Evolutionary conservation across 2,888 invertebrate genomes (phyloP), one percentile per base, ranked within the genome.

Genomic region (Watsonalla cultraria): DNA sequence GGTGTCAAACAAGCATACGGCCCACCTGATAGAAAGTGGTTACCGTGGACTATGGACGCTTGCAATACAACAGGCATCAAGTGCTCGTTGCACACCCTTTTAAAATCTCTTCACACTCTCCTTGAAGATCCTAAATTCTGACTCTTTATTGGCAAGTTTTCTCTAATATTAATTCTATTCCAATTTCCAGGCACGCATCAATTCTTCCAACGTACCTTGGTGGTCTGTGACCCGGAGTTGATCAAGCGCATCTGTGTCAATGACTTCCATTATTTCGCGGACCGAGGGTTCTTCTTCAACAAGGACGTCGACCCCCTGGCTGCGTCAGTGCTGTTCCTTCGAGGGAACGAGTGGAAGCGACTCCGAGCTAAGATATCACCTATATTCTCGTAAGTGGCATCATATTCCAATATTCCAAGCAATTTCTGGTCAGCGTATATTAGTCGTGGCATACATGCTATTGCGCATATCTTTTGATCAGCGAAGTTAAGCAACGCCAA

Each of bases 281-380:
- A 90, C 61, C 76, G 90, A 52, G 91, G 91, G 11, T 89, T 89
- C 79, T 90, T 84, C 74, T 89, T 88, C 69, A 84, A 90, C 54
- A 81, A 83, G 62, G 81, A 84, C 15, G 80, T 88, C 54, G 91
- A 91, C 53, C 91, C 91, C 0, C 62, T 91, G 37, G 90, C 89
- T 0, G 90, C 86, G 0, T 89, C 89, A 0, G 85, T 91, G 53
- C 76, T 91, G 51, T 89, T 85, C 61, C 75, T 90, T 5, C 68
- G 86, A n/a, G 91, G 91, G 0, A 83, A 80, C 50, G 84, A 86
- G 62, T 91, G 91, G 91, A 85, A 77, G 65, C 72, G 71, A 51
- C 71, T 91, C 0, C 60, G 91, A 45, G 82, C 90, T 0, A 91
- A 91, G 58, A 88, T 91, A 63, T 88, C 91, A 0, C 90, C 91